A percentile compares a stretch with the other conserved stretches of the same genome.
Conservation (phyloP, 2,797 vertebrate genomes). For the Nyctibius grandis region DNA sequence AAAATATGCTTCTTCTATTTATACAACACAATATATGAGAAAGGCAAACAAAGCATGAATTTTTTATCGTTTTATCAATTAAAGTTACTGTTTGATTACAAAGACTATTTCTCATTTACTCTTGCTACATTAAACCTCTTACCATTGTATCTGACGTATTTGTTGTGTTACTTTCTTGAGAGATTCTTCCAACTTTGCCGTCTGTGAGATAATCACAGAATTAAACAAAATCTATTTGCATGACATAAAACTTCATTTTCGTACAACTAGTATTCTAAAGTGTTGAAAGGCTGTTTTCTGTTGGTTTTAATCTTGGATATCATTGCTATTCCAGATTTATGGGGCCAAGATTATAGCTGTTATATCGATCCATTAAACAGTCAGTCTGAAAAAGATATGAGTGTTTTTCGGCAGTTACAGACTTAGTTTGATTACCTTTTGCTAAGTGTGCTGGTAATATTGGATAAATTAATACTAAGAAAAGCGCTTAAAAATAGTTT, state of each 20-base stretch:
- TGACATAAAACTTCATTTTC: not conserved
- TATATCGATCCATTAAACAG: not conserved
- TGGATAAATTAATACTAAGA: not conserved
- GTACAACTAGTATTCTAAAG: not conserved
- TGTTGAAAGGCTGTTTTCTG: not conserved
- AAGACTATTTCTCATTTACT: not conserved
- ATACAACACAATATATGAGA: not conserved
- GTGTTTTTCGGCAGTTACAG: not conserved
- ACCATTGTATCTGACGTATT: slow-evolving; percentile 81
- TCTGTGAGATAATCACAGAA: slow-evolving; percentile 71
- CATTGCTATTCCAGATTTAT: not conserved
- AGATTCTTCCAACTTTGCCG: slow-evolving; percentile 79
- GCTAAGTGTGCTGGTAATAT: not conserved
- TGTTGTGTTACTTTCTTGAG: slow-evolving; percentile 79
- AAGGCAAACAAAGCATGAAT: not conserved
- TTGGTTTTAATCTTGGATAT: not conserved
- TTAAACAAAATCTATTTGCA: not conserved
- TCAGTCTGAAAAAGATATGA: not conserved
- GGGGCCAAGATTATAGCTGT: not conserved
- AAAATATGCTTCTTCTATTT: not conserved
- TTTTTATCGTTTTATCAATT: not conserved
- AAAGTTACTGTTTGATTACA: not conserved
- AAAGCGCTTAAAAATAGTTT: not conserved
- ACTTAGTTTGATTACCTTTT: not conserved
- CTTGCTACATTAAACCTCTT: slow-evolving; percentile 39